phyloP scores from a whole-genome alignment of 2,113 vertebrate species.

The Pseudonaja textilis region DNA sequence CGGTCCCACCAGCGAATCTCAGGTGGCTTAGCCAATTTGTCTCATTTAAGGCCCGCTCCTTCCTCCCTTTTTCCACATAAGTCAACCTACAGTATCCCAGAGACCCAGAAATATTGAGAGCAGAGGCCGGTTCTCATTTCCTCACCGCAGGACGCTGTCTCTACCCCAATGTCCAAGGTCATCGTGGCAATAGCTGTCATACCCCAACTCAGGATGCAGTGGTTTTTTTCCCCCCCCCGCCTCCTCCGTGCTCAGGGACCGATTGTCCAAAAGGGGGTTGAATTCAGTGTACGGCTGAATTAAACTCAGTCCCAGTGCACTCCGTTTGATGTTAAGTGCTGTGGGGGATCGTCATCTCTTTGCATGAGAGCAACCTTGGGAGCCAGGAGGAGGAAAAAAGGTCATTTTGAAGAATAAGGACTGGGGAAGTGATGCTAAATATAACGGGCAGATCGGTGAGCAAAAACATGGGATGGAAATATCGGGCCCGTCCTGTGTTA shows the following conservation, averaged over 20 bases:
- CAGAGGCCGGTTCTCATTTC: neutral
- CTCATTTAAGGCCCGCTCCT: neutral
- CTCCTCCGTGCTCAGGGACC: slow-evolving; percentile 34
- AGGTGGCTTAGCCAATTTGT: neutral
- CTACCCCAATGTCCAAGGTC: neutral
- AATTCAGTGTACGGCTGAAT: slow-evolving; percentile 33
- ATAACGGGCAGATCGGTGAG: slow-evolving; percentile 16
- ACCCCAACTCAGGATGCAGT: slow-evolving; percentile 45
- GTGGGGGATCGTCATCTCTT: slow-evolving; percentile 31
- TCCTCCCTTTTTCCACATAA: neutral
- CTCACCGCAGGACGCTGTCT: neutral
- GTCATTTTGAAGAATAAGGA: slow-evolving; percentile 35
- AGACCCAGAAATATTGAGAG: neutral
- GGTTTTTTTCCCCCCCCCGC: slow-evolving; percentile 28
- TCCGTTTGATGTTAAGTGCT: slow-evolving; percentile 10
- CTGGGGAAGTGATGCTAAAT: slow-evolving; percentile 26
- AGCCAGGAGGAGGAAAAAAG: slow-evolving; percentile 39
- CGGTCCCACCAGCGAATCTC: neutral
- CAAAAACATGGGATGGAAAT: neutral
- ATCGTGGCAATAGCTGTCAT: slow-evolving; percentile 43
- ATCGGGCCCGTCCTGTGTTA: neutral
- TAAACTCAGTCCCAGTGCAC: slow-evolving; percentile 42
- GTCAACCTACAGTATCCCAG: neutral
- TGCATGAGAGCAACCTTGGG: neutral
- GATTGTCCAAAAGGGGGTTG: slow-evolving; percentile 38